These are phyloP conservation scores for Sphaerophoria taeniata DNA, from an alignment of 2,888 invertebrate species.

Conservation along the genomic window DNA sequence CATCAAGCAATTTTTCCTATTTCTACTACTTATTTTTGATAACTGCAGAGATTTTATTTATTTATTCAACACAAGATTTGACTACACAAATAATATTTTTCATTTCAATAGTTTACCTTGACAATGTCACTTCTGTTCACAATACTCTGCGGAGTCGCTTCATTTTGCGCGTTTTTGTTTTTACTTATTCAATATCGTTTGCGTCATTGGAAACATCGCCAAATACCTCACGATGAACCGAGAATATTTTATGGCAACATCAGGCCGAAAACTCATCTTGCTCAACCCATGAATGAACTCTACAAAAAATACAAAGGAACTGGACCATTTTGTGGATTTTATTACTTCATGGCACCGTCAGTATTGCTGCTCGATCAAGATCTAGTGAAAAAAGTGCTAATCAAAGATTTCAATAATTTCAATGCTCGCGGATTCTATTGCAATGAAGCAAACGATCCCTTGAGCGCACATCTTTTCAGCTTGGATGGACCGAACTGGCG, in stretches of 20 bases:
- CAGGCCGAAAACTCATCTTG: background rate
- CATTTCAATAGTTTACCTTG: background rate
- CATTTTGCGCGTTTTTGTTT: background rate
- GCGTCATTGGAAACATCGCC: slow-evolving; percentile 16
- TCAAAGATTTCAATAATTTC: slow-evolving; percentile 82
- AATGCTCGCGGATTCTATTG: slow-evolving; percentile 78
- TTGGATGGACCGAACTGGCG: slow-evolving; percentile 83
- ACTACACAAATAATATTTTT: background rate
- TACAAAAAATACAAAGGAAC: background rate
- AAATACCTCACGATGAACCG: slow-evolving; percentile 23
- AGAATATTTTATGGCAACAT: slow-evolving; percentile 1
- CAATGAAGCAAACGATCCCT: slow-evolving; percentile 76
- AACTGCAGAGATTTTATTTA: too few species aligned
- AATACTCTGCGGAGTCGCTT: background rate
- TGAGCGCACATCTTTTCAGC: slow-evolving; percentile 79
- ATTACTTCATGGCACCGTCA: slow-evolving; percentile 77
- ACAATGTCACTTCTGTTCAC: background rate
- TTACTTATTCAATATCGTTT: background rate
- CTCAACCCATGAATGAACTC: background rate
- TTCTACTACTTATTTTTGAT: too few species aligned
- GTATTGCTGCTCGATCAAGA: slow-evolving; percentile 79
- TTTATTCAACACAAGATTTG: background rate
- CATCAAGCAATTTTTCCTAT: too few species aligned
- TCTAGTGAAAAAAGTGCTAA: slow-evolving; percentile 79
- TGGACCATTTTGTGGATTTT: slow-evolving; percentile 74